Conservation (phyloP, 2,113 vertebrate species). For the Psilopogon haemacephalus region DNA sequence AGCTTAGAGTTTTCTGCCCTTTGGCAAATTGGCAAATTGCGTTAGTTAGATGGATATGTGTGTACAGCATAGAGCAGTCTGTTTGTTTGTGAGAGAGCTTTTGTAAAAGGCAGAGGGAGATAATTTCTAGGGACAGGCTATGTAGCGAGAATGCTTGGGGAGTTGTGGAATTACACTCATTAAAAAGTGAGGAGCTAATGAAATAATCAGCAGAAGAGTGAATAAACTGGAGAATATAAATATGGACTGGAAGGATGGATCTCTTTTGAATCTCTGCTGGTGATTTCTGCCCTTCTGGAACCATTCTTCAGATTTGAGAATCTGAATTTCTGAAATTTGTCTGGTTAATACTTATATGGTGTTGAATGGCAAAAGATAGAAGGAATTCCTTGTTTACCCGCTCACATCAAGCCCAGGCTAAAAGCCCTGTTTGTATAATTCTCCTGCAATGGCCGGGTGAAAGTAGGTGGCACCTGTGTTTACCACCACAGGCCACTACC, state of each 20-base stretch:
- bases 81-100: constrained; percentile 85
- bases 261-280: neutral
- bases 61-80: constrained; percentile 81
- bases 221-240: constrained; percentile 49
- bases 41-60: constrained; percentile 83
- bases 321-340: neutral
- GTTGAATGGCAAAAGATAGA: neutral
- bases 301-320: neutral
- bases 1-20: constrained; percentile 79
- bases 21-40: constrained; percentile 90
- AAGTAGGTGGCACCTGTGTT: neutral
- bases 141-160: constrained; percentile 15
- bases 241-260: neutral
- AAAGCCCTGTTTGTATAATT: neutral
- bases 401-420: neutral
- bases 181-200: constrained; percentile 60
- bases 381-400: neutral
- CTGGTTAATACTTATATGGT: neutral
- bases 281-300: neutral
- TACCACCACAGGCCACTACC: neutral
- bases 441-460: neutral
- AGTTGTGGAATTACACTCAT: constrained; percentile 30
- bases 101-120: constrained; percentile 78
- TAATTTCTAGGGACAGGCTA: constrained; percentile 82
- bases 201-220: constrained; percentile 72